phyloP scores from a whole-genome alignment of 2,797 vertebrate genomes.

The Ctenochaetus hawaiiensis region DNA sequence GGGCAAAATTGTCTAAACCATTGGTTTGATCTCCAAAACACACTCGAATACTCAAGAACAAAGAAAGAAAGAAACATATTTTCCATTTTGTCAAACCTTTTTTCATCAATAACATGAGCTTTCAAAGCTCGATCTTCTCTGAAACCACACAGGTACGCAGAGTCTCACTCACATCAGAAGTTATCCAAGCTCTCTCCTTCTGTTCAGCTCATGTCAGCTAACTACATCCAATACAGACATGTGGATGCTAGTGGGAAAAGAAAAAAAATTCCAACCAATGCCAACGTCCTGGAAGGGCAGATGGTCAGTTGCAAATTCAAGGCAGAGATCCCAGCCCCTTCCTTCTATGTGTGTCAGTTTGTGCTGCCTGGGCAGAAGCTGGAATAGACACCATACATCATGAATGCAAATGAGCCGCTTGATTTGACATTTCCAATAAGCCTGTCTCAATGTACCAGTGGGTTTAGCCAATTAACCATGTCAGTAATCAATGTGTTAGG shows the following conservation, averaged over 20 bases:
- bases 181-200: constrained; percentile 33
- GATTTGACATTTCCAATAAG: constrained; percentile 90
- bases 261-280: constrained; percentile 14
- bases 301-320: constrained; percentile 75
- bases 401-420: constrained; percentile 86
- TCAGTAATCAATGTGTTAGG: constrained; percentile 87
- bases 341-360: constrained; percentile 72
- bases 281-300: constrained; percentile 70
- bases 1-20: constrained; percentile 24
- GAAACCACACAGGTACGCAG: constrained; percentile 46
- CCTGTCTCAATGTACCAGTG: constrained; percentile 83
- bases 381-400: constrained; percentile 85
- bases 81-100: constrained; percentile 20
- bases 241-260: neutral
- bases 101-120: constrained; percentile 44
- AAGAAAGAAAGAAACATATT: constrained; percentile 24
- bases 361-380: constrained; percentile 80
- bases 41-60: neutral
- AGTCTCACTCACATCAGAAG: constrained; percentile 33
- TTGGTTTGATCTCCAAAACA: constrained; percentile 54
- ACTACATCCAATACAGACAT: constrained; percentile 37
- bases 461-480: constrained; percentile 88
- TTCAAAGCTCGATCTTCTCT: constrained; percentile 42
- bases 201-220: constrained; percentile 44
- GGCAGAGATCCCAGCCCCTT: constrained; percentile 68